Conservation (phyloP, 1,140 invertebrate species). For the Eulimnadia texana region DNA sequence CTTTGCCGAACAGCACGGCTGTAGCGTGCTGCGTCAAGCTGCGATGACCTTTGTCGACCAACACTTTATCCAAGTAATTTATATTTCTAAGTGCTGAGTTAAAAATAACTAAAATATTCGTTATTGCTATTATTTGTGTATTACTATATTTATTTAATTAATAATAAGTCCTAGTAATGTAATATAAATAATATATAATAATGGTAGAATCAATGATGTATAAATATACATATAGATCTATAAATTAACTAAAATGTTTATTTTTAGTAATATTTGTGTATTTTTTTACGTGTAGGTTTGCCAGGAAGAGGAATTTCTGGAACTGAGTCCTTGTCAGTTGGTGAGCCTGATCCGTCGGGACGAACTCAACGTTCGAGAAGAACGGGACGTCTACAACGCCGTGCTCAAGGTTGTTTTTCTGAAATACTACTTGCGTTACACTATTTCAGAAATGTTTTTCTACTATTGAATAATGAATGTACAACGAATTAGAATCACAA, state of each 20-base stretch:
- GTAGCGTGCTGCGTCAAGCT: slow-evolving; percentile 62
- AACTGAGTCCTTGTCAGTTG: slow-evolving; percentile 59
- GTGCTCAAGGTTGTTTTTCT: slow-evolving; percentile 61
- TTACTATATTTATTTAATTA: no score
- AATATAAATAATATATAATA: no score
- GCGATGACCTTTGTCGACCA: slow-evolving; percentile 79
- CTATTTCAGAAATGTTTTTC: no score
- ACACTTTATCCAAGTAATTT: slow-evolving; percentile 62
- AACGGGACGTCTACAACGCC: slow-evolving; percentile 79
- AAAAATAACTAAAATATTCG: no score
- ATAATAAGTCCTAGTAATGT: no score
- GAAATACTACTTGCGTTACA: no score
- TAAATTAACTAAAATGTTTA: background rate
- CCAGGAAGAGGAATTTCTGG: slow-evolving; percentile 78
- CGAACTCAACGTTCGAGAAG: slow-evolving; percentile 76
- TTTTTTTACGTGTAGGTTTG: slow-evolving; percentile 43
- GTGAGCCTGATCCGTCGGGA: slow-evolving; percentile 67
- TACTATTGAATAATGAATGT: no score
- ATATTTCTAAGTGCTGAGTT: no score
- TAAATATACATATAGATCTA: no score
- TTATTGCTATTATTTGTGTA: no score
- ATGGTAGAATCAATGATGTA: no score
- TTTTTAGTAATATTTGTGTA: background rate
- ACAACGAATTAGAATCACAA: no score
- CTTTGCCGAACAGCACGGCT: slow-evolving; percentile 82